These are phyloP conservation scores for Alsophila aescularia DNA, from an alignment of 2,888 invertebrate species.

Conservation along the genomic window DNA sequence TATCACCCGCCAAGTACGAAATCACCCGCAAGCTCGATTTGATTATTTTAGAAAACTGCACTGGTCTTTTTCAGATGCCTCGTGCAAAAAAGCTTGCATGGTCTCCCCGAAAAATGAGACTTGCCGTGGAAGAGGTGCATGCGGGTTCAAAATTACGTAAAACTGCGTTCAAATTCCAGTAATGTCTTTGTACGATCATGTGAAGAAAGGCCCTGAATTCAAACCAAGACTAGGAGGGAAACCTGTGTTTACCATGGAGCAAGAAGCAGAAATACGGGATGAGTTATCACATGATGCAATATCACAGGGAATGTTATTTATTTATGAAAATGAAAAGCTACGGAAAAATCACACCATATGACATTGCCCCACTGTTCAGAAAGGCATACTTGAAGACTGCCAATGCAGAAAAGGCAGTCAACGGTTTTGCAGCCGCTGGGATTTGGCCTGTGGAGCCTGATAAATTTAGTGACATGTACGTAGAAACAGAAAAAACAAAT, in stretches of 20 bases:
- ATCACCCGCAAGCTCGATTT: no score
- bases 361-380: slow-evolving; percentile 24
- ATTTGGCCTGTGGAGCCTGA: neutral
- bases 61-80: no score
- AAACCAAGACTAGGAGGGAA: neutral
- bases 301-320: slow-evolving; percentile 25
- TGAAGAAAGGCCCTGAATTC: neutral
- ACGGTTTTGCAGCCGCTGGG: neutral
- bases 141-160: no score
- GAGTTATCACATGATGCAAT: slow-evolving; percentile 10
- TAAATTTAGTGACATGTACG: no score
- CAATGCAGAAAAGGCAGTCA: neutral
- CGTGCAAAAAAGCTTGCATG: no score
- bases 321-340: slow-evolving; percentile 11
- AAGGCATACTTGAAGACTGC: slow-evolving; percentile 21
- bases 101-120: no score
- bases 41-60: no score
- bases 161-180: no score
- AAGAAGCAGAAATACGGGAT: neutral
- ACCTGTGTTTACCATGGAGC: neutral
- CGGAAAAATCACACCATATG: slow-evolving; percentile 28
- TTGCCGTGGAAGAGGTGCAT: no score
- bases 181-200: neutral
- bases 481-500: no score
- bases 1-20: neutral